A percentile compares a stretch with the other conserved stretches of the same genome.
These are phyloP conservation scores for Drosophila bipectinata DNA, from an alignment of 1,140 invertebrate species.

Conservation along the genomic window DNA sequence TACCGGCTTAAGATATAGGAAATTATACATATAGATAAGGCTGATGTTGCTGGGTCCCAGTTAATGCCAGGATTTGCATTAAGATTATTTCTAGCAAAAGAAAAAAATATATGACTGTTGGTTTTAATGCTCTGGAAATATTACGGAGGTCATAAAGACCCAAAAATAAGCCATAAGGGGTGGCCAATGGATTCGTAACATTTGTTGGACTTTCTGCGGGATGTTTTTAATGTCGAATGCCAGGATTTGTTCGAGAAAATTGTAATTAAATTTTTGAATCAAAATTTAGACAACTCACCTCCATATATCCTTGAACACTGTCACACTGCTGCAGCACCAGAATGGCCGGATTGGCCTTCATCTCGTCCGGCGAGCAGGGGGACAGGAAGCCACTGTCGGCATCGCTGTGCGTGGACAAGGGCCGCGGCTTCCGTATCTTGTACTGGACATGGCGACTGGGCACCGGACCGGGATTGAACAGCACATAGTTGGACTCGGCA, in stretches of 20 bases:
- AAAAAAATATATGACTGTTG: conserved; percentile 1
- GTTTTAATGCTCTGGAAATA: conserved; percentile 15
- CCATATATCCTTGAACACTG: conserved; percentile 82
- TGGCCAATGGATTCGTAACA: background rate
- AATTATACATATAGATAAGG: conserved; percentile 45
- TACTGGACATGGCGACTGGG: conserved; percentile 82
- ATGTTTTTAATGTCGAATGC: background rate
- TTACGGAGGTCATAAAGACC: background rate
- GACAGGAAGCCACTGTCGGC: conserved; percentile 83
- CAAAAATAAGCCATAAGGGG: conserved; percentile 6
- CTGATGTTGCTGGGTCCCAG: conserved; percentile 7
- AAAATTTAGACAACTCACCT: conserved; percentile 65
- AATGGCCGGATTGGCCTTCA: conserved; percentile 75
- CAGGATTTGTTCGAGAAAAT: background rate
- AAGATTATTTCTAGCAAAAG: conserved; percentile 10
- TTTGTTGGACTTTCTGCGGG: background rate
- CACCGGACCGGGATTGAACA: conserved; percentile 81
- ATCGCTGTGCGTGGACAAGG: conserved; percentile 80
- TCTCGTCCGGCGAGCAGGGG: conserved; percentile 79
- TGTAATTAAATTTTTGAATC: background rate
- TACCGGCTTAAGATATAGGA: conserved; percentile 68
- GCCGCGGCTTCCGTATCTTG: conserved; percentile 77
- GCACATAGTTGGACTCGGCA: conserved; percentile 81
- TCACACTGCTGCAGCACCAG: conserved; percentile 82
- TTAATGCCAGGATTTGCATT: conserved; percentile 34